These are phyloP conservation scores for Lamprologus ornatipinnis DNA, from an alignment of 2,113 vertebrate species.

Conservation along the genomic window DNA sequence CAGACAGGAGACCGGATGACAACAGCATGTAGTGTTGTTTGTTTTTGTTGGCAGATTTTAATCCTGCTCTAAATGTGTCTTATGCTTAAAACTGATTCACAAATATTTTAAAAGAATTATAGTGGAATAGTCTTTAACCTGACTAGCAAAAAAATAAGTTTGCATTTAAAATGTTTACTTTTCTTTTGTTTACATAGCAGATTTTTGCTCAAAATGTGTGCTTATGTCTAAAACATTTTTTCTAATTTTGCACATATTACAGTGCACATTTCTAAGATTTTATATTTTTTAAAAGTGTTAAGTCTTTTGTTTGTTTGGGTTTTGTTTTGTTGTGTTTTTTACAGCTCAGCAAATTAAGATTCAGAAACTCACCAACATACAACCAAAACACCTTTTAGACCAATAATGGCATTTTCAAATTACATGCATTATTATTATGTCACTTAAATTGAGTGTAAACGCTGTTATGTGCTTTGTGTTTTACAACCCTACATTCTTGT, in stretches of 20 bases:
- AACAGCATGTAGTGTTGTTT: background rate
- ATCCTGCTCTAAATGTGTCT: background rate
- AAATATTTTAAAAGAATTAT: background rate
- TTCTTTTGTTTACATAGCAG: background rate
- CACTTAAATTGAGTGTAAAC: background rate
- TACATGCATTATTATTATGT: background rate
- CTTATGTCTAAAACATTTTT: background rate
- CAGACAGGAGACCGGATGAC: background rate
- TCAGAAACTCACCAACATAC: background rate
- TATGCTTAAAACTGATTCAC: background rate
- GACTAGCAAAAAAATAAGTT: background rate
- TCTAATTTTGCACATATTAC: background rate
- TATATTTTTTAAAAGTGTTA: background rate
- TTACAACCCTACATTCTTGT: background rate
- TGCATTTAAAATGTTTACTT: background rate
- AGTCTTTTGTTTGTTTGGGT: background rate
- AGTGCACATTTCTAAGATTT: background rate
- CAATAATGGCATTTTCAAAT: background rate
- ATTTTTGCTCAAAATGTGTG: background rate
- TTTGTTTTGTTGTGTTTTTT: background rate
- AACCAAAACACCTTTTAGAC: background rate
- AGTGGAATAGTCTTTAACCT: background rate
- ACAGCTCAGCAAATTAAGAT: background rate
- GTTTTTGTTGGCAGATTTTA: background rate
- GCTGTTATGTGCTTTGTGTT: background rate